Percentiles rank a stretch among this genome's conserved stretches.
Conservation (phyloP, 2,888 invertebrate genomes). For the Melikaiella ostensackeni region DNA sequence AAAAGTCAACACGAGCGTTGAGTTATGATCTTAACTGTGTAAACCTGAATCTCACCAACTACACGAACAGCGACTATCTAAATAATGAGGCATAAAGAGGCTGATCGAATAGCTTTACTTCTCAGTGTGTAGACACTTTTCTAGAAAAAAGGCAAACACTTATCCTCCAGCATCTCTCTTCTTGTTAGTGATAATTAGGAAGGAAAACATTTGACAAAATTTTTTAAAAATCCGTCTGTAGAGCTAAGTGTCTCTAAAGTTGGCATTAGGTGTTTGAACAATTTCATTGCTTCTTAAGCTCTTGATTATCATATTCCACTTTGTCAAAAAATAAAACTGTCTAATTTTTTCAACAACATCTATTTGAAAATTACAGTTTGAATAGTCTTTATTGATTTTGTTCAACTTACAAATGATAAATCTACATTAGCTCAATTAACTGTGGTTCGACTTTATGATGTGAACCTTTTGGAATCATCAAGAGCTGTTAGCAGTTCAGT, state of each 20-base stretch:
- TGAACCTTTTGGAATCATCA: no score
- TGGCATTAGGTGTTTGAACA: slow-evolving; percentile 9
- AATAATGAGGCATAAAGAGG: slow-evolving; percentile 37
- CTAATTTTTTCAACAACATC: not conserved
- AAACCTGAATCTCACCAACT: slow-evolving; percentile 57
- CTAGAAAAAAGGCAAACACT: slow-evolving; percentile 35
- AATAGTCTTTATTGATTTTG: not conserved
- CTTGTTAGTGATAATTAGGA: slow-evolving; percentile 12
- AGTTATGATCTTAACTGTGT: slow-evolving; percentile 63
- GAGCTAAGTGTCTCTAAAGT: not conserved
- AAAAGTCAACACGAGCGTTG: slow-evolving; percentile 62
- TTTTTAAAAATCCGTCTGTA: not conserved
- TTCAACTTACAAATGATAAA: not conserved
- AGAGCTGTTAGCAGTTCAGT: not conserved
- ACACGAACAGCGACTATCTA: slow-evolving; percentile 48
- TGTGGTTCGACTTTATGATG: no score
- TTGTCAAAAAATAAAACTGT: not conserved
- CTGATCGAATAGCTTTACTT: slow-evolving; percentile 51
- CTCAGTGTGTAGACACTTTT: not conserved
- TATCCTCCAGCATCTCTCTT: slow-evolving; percentile 10
- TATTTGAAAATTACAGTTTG: not conserved
- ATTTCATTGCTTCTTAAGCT: slow-evolving; percentile 31
- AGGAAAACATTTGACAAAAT: slow-evolving; percentile 33
- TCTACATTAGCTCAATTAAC: no score
- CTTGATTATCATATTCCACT: not conserved